Conservation (phyloP, 2,888 invertebrate species). For the Tetropium fuscum region DNA sequence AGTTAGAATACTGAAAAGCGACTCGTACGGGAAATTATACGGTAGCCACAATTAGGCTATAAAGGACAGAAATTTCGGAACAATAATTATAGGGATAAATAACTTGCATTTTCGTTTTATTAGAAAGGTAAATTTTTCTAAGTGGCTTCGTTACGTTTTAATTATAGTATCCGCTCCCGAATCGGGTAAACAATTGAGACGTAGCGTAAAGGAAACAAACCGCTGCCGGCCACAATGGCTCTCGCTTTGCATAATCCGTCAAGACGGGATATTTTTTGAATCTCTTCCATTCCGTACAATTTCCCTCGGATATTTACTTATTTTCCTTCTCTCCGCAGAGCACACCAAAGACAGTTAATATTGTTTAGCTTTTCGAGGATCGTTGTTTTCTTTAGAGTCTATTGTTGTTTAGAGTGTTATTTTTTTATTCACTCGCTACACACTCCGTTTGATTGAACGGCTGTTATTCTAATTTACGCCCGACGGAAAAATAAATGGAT, state of each 20-base stretch:
- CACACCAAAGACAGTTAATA: conserved; percentile 3
- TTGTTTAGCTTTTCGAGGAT: conserved; percentile 11
- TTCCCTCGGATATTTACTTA: conserved; percentile 6
- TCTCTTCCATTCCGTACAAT: not conserved
- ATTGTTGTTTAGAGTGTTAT: conserved; percentile 2
- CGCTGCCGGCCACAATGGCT: not conserved
- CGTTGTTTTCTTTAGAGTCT: conserved; percentile 7
- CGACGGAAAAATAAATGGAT: not conserved
- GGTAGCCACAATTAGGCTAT: no score
- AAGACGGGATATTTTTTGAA: conserved; percentile 11
- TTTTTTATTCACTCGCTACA: not conserved
- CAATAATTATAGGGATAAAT: no score
- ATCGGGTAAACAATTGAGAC: no score
- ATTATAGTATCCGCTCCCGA: no score
- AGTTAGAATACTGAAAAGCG: no score
- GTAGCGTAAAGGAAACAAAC: no score
- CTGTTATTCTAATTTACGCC: no score
- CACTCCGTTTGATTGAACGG: not conserved
- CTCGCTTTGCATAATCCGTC: conserved; percentile 9
- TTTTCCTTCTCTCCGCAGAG: conserved; percentile 1
- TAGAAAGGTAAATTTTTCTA: no score
- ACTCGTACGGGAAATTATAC: no score
- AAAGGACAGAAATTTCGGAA: no score
- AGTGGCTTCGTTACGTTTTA: no score
- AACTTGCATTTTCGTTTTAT: no score